Evolutionary conservation across 2,888 invertebrate species (phyloP), one percentile per base, ranked within the genome.

Genomic region (Idaea dimidiata): DNA sequence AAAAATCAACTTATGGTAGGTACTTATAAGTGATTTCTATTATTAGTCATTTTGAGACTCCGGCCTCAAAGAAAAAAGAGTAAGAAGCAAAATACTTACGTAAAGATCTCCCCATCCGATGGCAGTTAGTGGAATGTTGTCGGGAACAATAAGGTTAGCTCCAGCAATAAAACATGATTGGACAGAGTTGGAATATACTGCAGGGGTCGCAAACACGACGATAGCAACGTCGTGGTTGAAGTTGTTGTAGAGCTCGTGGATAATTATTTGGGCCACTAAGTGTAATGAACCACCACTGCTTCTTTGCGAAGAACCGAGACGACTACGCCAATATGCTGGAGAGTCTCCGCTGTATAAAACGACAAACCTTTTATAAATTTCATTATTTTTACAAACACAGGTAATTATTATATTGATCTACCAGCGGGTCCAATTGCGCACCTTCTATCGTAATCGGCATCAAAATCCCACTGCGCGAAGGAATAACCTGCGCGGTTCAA

Each of bases 171-270:
- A 65, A 10, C 78, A 86, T 0, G 71, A 5, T 2, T 60, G 66
- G 10, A 86, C 60, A 1, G 0, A 18, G 32, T 17, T 6, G 4
- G 76, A 72, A 31, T 62, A 66, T 0, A 61, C 59, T 0, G 80
- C 80, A 0, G 78, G 62, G 0, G 24, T n/a, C 0, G 66, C 0
- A 16, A 86, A 76, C 17, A 64, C 66, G n/a, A 85, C n/a, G 24
- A 87, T 61, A n/a, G 85, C 80, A 5, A 87, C 58, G 61, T 87
- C 87, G 43, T 77, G 59, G 60, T 81, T 69, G 1, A 80, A 55
- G 2, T 24, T 5, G 57, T 61, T 63, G 77, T 82, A 86, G 0
- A 58, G 0, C 0, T 66, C 56, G 73, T 86, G 85, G 0, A 75
- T 0, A 14, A 72, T 43, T 54, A 84, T 18, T 14, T 56, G 59